Base-by-base conservation (phyloP, 2,888 invertebrate species). In the Mamestra brassicae region DNA sequence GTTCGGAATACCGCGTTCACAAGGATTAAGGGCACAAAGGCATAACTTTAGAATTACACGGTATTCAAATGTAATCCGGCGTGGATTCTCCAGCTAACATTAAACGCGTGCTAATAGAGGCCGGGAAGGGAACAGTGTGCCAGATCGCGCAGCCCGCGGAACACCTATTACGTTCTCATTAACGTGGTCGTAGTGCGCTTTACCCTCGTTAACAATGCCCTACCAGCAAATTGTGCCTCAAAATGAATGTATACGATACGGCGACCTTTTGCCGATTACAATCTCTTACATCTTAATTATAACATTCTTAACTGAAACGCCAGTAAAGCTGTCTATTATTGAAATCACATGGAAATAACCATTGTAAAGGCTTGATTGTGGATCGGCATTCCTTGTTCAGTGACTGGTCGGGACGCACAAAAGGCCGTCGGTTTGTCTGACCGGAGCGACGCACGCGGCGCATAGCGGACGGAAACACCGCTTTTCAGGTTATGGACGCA, bases 81-180 rank as follows among this genome's bases (percentile, higher is more conserved):
- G 87, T 83, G 87, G 88, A 90, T 90, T 89, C 86, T 85, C 84
- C 78, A 85, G 89, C 86, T 86, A 88, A 89, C 89, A 89, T 90
- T 90, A 89, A 91, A 89, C 85, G 90, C 86, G 73, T 86, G 86
- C 87, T 89, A 90, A 90, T 88, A 89, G 89, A 88, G 88, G 88
- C 76, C 64, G 78, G 85, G 87, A 86, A 89, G 88, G 89, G 88
- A 88, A 87, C 88, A 87, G 83, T 86, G 90, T 88, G 89, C 87
- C 89, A 89, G 91, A 91, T 92, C 92, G 89, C 88, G 78, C 85
- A 87, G 89, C 88, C 87, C 90, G 90, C 89, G 89, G 88, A 92
- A 92, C 92, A 92, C 92, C 93, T 93, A 94, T 94, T 94, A 93
- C 91, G 91, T 93, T 93, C 93, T 93, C 93, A 94, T 94, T 94